Conservation (phyloP, 2,888 invertebrate genomes). For the Sialis lutaria region DNA sequence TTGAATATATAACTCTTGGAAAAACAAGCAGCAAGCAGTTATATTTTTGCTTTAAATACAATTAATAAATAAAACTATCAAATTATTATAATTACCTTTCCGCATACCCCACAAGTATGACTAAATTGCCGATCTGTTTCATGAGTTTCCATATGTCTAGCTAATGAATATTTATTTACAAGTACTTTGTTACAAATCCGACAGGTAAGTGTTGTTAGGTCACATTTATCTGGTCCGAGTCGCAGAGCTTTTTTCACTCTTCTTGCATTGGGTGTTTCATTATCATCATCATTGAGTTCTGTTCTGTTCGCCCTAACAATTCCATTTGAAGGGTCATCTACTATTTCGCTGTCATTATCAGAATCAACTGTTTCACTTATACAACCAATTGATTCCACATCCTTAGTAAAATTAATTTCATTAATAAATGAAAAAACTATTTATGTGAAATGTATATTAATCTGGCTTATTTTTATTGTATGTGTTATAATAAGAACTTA, state of each 20-base stretch:
- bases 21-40: too few relatives aligned
- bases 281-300: neutral
- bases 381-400: too few relatives aligned
- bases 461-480: neutral
- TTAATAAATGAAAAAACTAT: neutral
- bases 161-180: constrained; percentile 1
- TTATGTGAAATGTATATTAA: neutral
- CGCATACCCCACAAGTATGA: constrained; percentile 26
- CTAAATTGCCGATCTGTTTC: constrained; percentile 8
- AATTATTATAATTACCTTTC: constrained; percentile 10
- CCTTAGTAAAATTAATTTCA: too few relatives aligned
- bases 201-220: constrained; percentile 1
- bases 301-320: neutral
- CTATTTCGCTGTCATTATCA: neutral
- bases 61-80: too few relatives aligned
- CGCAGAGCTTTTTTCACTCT: neutral
- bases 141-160: constrained; percentile 2
- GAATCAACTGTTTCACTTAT: neutral
- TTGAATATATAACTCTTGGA: too few relatives aligned
- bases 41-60: too few relatives aligned
- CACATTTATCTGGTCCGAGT: constrained; percentile 3
- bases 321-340: neutral
- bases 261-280: neutral
- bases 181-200: constrained; percentile 3
- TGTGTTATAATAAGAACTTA: too few relatives aligned